These are phyloP conservation scores for Hypena proboscidalis DNA, from an alignment of 2,888 invertebrate genomes.

Conservation along the genomic window DNA sequence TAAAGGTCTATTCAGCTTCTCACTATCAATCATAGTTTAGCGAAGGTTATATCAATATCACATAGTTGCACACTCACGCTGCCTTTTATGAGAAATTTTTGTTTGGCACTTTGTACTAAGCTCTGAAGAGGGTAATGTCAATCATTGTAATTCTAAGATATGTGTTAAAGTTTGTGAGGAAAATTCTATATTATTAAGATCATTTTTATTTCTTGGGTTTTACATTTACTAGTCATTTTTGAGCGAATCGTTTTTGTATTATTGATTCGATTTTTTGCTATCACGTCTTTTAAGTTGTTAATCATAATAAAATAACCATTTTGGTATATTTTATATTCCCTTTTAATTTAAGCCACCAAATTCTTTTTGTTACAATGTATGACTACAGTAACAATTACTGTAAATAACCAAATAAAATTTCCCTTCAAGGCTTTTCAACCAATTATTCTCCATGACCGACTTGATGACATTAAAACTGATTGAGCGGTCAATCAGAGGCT, in stretches of 20 bases:
- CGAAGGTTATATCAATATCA: conserved; percentile 76
- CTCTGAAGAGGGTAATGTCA: conserved; percentile 56
- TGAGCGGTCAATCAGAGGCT: neutral
- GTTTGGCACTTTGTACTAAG: conserved; percentile 50
- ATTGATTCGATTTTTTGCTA: too few relatives aligned
- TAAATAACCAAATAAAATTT: neutral
- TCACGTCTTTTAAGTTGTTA: too few relatives aligned
- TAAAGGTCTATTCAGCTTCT: conserved; percentile 68
- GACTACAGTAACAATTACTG: too few relatives aligned
- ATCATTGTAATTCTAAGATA: conserved; percentile 45
- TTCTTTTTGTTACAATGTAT: too few relatives aligned
- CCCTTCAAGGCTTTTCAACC: neutral
- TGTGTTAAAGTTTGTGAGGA: conserved; percentile 25
- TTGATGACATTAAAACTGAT: neutral
- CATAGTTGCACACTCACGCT: conserved; percentile 72
- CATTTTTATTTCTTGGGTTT: conserved; percentile 18
- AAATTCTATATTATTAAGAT: conserved; percentile 14
- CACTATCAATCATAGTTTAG: conserved; percentile 83
- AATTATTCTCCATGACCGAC: conserved; percentile 3
- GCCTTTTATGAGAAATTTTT: conserved; percentile 66
- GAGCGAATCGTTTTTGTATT: too few relatives aligned
- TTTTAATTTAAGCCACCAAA: neutral
- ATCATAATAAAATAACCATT: too few relatives aligned
- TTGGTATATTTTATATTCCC: too few relatives aligned
- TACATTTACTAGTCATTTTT: neutral